Percentiles rank a stretch among this genome's conserved stretches.
Evolutionary conservation across 2,797 vertebrate species (phyloP).

Genomic region (Lacerta viridis): DNA sequence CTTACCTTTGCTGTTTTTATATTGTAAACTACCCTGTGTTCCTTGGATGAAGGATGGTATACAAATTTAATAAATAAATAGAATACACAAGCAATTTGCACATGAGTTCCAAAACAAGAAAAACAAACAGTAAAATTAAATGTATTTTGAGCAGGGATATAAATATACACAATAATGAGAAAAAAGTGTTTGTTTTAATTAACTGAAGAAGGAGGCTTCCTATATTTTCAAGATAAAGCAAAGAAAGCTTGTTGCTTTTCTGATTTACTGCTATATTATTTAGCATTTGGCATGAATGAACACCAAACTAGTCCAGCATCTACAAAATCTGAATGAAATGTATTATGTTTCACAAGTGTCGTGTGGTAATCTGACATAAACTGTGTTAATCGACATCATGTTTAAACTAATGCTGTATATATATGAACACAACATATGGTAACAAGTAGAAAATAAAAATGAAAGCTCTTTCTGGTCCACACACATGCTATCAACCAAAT

Average conservation of each 20-base stretch:
- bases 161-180: not conserved
- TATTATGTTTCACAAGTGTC: slow-evolving; percentile 51
- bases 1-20: no score
- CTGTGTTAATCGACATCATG: slow-evolving; percentile 48
- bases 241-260: not conserved
- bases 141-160: not conserved
- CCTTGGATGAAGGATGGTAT: no score
- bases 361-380: slow-evolving; percentile 43
- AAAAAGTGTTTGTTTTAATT: not conserved
- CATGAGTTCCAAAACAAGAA: not conserved
- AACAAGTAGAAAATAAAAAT: slow-evolving; percentile 74
- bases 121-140: not conserved
- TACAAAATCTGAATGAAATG: slow-evolving; percentile 48
- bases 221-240: not conserved
- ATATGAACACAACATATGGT: slow-evolving; percentile 69
- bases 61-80: no score
- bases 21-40: no score
- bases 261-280: slow-evolving; percentile 25
- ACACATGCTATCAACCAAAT: slow-evolving; percentile 52
- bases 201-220: not conserved
- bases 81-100: not conserved
- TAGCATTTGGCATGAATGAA: slow-evolving; percentile 44
- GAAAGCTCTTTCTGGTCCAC: slow-evolving; percentile 64
- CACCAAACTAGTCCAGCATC: slow-evolving; percentile 23
- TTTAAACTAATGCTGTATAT: slow-evolving; percentile 59